Percentiles rank a stretch among this genome's conserved stretches.
phyloP scores from a whole-genome alignment of 1,140 invertebrate genomes.

The Pectinophora gossypiella region DNA sequence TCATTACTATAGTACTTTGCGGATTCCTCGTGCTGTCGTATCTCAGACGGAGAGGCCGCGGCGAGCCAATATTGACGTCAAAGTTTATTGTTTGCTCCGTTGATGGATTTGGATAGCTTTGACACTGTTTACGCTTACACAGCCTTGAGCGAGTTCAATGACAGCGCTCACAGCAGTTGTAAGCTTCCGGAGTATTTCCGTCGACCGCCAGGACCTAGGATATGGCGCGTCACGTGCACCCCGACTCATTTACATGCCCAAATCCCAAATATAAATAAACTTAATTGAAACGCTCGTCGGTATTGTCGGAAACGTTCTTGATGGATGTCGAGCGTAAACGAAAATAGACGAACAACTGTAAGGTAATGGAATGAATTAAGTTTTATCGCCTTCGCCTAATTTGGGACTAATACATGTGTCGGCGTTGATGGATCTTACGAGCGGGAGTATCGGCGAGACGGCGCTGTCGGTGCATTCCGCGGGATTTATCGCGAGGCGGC shows the following conservation, averaged over 20 bases:
- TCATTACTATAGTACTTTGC: constrained; percentile 11
- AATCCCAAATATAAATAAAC: constrained; percentile 2
- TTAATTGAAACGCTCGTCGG: neutral
- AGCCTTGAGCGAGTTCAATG: neutral
- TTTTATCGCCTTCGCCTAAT: constrained; percentile 34
- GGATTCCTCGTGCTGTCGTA: constrained; percentile 4
- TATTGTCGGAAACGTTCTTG: constrained; percentile 12
- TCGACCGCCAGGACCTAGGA: constrained; percentile 43
- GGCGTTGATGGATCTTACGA: constrained; percentile 36
- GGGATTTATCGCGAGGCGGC: constrained; percentile 55
- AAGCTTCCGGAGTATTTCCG: constrained; percentile 57
- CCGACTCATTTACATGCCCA: constrained; percentile 16
- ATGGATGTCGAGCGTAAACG: constrained; percentile 11
- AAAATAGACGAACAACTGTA: constrained; percentile 11
- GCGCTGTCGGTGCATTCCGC: constrained; percentile 50
- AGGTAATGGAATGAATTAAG: constrained; percentile 25
- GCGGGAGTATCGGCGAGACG: constrained; percentile 40
- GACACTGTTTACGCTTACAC: neutral
- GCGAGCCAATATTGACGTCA: constrained; percentile 46
- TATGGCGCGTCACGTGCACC: constrained; percentile 41
- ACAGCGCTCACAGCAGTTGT: constrained; percentile 34
- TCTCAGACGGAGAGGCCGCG: neutral
- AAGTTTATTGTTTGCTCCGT: constrained; percentile 47
- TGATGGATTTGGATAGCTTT: constrained; percentile 49
- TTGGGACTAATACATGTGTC: constrained; percentile 36